Percentiles rank a stretch among this genome's conserved stretches.
Conservation (phyloP, 2,113 vertebrate genomes). For the Psettodes erumei region DNA sequence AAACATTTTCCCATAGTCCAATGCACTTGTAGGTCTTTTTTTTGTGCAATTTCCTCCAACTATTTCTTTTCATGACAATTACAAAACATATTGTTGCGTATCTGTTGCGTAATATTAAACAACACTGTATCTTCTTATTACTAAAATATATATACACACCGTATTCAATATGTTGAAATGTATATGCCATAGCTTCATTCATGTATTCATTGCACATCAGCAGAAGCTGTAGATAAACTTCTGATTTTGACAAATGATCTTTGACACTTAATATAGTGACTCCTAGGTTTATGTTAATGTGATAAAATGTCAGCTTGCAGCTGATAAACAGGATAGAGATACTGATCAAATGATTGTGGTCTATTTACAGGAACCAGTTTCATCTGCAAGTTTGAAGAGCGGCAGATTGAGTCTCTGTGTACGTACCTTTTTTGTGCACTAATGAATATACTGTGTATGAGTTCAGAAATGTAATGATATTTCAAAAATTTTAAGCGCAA, state of each 20-base stretch:
- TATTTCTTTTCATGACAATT: not conserved
- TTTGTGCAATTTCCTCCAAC: too few species aligned
- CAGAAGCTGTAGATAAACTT: too few species aligned
- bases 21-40: slow-evolving; percentile 12
- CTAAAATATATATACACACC: not conserved
- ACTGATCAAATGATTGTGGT: too few species aligned
- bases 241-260: too few species aligned
- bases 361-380: too few species aligned
- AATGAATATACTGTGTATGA: not conserved
- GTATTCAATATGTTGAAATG: not conserved
- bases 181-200: not conserved
- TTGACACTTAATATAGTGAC: too few species aligned
- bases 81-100: slow-evolving; percentile 15
- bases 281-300: too few species aligned
- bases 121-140: not conserved
- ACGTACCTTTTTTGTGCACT: not conserved
- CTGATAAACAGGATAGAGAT: too few species aligned
- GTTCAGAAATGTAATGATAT: not conserved
- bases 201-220: too few species aligned
- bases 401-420: not conserved
- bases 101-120: slow-evolving; percentile 4
- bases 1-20: not conserved
- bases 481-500: not conserved
- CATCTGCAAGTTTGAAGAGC: too few species aligned
- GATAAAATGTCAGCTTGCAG: too few species aligned